Evolutionary conservation across 2,888 invertebrate species (phyloP), one percentile per base, ranked within the genome.

Genomic region (Parnassius smintheus): DNA sequence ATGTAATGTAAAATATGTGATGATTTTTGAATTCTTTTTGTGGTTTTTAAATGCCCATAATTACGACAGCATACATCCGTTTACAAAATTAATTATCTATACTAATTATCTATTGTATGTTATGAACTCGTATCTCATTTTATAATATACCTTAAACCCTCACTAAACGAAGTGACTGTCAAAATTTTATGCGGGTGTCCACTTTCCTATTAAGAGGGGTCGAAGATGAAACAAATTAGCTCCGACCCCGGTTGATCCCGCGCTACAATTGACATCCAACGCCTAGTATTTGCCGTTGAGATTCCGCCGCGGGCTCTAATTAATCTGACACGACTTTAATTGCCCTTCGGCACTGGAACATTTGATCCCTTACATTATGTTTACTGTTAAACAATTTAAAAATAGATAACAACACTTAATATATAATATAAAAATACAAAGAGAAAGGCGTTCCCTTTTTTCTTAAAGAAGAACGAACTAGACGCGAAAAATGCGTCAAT

Each of bases 101-200:
- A 44, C 44, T 13, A 49, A n/a, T 49, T 44, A 44, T 1, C 9
- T 13, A n/a, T 49, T 12, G 49, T 9, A 18, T 49, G 49, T 13
- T 46, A 49, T 2, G 9, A 49, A 13, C 13, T 9, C 46, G n/a
- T n/a, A 8, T 46, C 46, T 46, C 12, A 8, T 57, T 57, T 9
- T 56, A n/a, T 18, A 18, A 18, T 55, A 13, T 57, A 50, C 13
- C 50, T 63, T 50, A 50, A 18, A 35, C 55, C 62, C 55, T 48
- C 53, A 49, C 25, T 50, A 50, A 50, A 13, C 10, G 42, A 42
- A 56, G 50, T 63, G 59, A 63, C 64, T 57, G 53, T 64, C 56
- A 18, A 60, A 60, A 64, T 55, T 58, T 72, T 75, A 88, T 90
- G 91, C 90, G 90, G 90, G 91, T 86, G 86, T 83, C 83, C 83